These are phyloP conservation scores for Callocephalon fimbriatum DNA, from an alignment of 2,113 vertebrate species.

Conservation along the genomic window DNA sequence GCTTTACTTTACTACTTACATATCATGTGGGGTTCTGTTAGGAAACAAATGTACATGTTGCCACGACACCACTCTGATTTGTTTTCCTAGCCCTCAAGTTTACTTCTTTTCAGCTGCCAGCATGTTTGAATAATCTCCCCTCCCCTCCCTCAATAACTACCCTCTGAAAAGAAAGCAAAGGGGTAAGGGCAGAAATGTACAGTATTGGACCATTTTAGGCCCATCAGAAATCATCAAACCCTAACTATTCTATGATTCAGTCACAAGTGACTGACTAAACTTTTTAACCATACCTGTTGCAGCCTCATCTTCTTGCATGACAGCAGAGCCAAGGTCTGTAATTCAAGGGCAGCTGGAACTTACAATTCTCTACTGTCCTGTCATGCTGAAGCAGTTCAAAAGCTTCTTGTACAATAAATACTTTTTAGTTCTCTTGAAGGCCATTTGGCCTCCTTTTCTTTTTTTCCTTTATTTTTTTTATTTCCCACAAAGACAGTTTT, in stretches of 20 bases:
- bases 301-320: not conserved
- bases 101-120: not conserved
- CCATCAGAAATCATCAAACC: not conserved
- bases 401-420: not conserved
- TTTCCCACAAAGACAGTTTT: not conserved
- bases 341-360: not conserved
- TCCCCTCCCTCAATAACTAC: rapidly evolving
- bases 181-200: not conserved
- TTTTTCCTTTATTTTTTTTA: not conserved
- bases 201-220: not conserved
- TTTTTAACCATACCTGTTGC: not conserved
- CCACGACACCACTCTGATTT: not conserved
- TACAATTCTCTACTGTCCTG: not conserved
- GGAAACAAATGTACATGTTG: not conserved
- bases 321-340: not conserved
- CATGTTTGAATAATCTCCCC: not conserved
- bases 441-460: not conserved
- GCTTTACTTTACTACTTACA: not conserved
- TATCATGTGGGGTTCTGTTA: not conserved
- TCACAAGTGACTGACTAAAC: not conserved
- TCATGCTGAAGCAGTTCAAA: not conserved
- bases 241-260: not conserved
- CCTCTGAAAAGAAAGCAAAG: not conserved
- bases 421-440: not conserved
- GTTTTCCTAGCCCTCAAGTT: not conserved